Percentiles rank a stretch among this genome's conserved stretches.
Evolutionary conservation across 2,113 vertebrate species (phyloP).

Genomic region (Sterna hirundo): DNA sequence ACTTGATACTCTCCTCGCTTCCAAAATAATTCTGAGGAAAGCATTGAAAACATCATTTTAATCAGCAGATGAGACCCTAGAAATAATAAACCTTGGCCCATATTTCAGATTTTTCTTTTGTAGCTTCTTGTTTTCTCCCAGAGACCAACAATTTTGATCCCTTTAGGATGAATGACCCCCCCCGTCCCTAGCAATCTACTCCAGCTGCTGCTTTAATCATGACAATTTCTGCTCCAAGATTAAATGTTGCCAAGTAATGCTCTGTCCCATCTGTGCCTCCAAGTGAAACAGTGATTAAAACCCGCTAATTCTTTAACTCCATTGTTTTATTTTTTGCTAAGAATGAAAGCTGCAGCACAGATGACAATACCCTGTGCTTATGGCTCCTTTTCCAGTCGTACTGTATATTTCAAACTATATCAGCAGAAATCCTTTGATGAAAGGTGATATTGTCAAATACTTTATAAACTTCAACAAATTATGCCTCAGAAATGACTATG

Average conservation of each 20-base stretch:
- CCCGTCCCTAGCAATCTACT: conserved; percentile 12
- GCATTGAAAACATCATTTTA: conserved; percentile 44
- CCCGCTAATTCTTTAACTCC: conserved; percentile 56
- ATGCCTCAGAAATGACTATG: not conserved
- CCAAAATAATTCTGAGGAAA: conserved; percentile 53
- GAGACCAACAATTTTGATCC: not conserved
- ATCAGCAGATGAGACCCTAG: not conserved
- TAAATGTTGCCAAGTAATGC: conserved; percentile 45
- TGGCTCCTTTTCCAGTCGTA: not conserved
- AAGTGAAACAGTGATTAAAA: conserved; percentile 62
- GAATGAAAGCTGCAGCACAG: conserved; percentile 46
- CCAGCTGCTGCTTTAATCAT: conserved; percentile 60
- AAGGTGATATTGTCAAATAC: not conserved
- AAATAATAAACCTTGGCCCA: not conserved
- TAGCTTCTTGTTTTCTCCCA: not conserved
- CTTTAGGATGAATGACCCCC: conserved; percentile 18
- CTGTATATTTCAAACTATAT: not conserved
- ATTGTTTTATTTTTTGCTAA: conserved; percentile 44
- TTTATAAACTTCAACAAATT: not conserved
- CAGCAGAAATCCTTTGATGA: conserved; percentile 17
- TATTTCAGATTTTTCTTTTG: not conserved
- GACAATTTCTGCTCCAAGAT: conserved; percentile 51
- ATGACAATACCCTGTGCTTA: conserved; percentile 8
- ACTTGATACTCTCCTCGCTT: conserved; percentile 46
- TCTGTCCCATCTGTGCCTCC: conserved; percentile 48